Conservation (phyloP, 2,888 invertebrate species). For the Oxytorus armatus region DNA sequence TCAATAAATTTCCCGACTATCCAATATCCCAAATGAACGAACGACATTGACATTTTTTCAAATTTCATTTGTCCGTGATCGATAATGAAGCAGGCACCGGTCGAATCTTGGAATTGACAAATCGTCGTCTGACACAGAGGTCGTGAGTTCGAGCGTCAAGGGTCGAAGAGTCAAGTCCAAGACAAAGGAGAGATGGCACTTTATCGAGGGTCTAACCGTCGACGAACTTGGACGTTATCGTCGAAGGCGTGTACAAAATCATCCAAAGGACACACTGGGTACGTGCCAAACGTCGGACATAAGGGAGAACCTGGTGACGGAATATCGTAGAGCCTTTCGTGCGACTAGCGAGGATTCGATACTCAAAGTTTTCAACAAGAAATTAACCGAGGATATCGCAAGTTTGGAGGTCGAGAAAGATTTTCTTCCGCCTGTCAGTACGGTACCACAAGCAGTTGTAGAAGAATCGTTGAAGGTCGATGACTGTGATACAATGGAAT, state of each 20-base stretch:
- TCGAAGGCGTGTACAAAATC: slow-evolving; percentile 84
- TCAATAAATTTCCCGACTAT: not conserved
- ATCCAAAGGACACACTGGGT: slow-evolving; percentile 78
- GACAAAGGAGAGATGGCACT: slow-evolving; percentile 79
- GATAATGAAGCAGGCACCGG: slow-evolving; percentile 71
- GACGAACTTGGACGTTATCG: slow-evolving; percentile 85
- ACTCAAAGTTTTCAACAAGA: slow-evolving; percentile 68
- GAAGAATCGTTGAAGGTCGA: slow-evolving; percentile 26
- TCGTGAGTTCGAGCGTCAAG: slow-evolving; percentile 75
- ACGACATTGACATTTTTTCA: not conserved
- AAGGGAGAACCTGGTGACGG: slow-evolving; percentile 73
- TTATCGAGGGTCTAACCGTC: slow-evolving; percentile 85
- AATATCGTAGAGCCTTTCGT: slow-evolving; percentile 79
- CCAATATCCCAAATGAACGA: not conserved
- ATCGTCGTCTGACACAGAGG: slow-evolving; percentile 83
- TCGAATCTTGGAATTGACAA: slow-evolving; percentile 74
- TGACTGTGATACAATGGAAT: slow-evolving; percentile 73
- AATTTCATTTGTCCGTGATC: not conserved
- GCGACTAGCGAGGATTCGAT: slow-evolving; percentile 77
- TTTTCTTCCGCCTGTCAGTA: not conserved
- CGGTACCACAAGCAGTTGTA: not conserved
- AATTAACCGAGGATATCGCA: not conserved
- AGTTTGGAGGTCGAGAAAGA: slow-evolving; percentile 3
- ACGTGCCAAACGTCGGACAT: slow-evolving; percentile 52
- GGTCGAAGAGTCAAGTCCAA: slow-evolving; percentile 67